Conservation (phyloP, 2,113 vertebrate genomes). For the Carollia perspicillata region DNA sequence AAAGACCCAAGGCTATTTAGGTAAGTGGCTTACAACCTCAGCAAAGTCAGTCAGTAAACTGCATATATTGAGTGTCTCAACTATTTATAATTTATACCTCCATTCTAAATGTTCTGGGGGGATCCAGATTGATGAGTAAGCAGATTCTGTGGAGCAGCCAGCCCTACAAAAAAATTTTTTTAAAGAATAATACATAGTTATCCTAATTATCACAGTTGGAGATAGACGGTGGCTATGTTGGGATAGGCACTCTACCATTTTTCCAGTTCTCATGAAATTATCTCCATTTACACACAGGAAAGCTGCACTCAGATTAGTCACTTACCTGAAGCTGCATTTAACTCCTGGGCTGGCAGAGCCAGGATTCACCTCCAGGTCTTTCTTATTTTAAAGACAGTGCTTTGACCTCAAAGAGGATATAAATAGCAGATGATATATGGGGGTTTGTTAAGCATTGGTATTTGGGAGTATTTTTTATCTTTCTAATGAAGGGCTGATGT, state of each 20-base stretch:
- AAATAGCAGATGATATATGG: not conserved
- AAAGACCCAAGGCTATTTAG: slow-evolving; percentile 89
- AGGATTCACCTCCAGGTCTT: not conserved
- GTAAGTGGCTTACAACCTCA: slow-evolving; percentile 72
- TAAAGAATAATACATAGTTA: not conserved
- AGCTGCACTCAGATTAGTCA: not conserved
- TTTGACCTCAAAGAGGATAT: not conserved
- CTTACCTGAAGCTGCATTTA: not conserved
- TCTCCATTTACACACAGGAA: not conserved
- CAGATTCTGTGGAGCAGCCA: not conserved
- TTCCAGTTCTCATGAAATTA: not conserved
- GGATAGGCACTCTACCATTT: not conserved
- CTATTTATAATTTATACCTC: not conserved
- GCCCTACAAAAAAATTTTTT: not conserved
- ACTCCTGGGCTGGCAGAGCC: not conserved
- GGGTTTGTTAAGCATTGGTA: not conserved
- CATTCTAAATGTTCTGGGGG: not conserved
- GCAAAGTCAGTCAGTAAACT: not conserved
- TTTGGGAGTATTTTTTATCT: not conserved
- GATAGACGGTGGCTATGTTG: not conserved
- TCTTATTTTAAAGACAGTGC: not conserved
- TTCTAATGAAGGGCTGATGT: not conserved
- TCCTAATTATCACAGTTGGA: not conserved
- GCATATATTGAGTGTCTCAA: not conserved
- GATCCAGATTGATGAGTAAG: not conserved